Evolutionary conservation across 2,113 vertebrate genomes (phyloP), one percentile per base, ranked within the genome.

Genomic region (Pseudois nayaur): DNA sequence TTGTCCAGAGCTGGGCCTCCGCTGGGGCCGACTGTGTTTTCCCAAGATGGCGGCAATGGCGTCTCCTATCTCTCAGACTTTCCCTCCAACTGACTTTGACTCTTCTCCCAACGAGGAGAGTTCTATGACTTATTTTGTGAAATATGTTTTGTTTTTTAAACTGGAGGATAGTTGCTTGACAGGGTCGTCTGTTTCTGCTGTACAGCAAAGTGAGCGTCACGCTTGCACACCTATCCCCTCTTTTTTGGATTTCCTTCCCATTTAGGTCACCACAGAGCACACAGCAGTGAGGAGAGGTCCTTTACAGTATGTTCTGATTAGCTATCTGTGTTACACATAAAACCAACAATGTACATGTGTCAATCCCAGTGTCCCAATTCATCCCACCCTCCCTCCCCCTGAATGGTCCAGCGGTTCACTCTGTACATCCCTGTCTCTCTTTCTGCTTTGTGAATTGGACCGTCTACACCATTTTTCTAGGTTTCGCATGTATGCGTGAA

Each of bases 291-390:
- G 31, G 7, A 2, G 62, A 36, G 17, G 33, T 36, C 33, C 16
- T 71, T 21, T 25, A 2, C 36, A 40, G 36, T 7, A 14, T 3
- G 21, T 14, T 74, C 71, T 74, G 25, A 6, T 25, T 23, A 25
- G 21, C 25, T 2, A 25, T 3, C 71, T 74, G 71, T 43, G 21
- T 74, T 43, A 25, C 2, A 6, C 71, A 8, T 25, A 27, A 4
- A 7, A 43, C 14, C 36, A 6, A 2, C 14, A 6, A 40, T 25
- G 21, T 0, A 1, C 3, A 1, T 3, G 36, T 14, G 36, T 25
- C 36, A 13, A 7, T 7, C 21, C 5, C 36, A 14, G 0, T 2
- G 11, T 74, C 71, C 36, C 36, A 74, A 0, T 25, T 43, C 21
- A 71, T 43, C 36, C 23, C 23, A 27, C 36, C 40, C 6, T 74